Percentiles rank a stretch among this genome's conserved stretches.
Evolutionary conservation across 2,113 vertebrate species (phyloP).

Genomic region (Apodemus sylvaticus): DNA sequence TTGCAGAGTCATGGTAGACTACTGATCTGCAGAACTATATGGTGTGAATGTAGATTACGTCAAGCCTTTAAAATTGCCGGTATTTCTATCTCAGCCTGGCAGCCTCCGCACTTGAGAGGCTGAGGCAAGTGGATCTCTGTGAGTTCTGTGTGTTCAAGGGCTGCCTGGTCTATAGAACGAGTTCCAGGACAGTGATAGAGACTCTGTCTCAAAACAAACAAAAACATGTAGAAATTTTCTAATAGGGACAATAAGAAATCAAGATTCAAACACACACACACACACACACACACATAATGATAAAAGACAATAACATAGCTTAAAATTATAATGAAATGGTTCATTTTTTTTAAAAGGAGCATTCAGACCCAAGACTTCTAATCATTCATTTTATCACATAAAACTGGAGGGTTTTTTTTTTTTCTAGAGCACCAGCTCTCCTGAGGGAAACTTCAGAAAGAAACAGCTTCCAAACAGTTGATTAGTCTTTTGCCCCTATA

Average conservation of each 20-base stretch:
- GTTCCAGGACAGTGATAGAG: background rate
- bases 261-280: background rate
- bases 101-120: background rate
- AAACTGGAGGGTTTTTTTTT: background rate
- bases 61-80: background rate
- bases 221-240: background rate
- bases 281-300: background rate
- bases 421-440: background rate
- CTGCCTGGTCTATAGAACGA: background rate
- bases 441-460: background rate
- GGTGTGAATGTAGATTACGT: background rate
- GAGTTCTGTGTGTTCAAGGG: background rate
- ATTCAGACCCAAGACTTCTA: background rate
- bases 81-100: background rate
- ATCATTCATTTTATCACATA: background rate
- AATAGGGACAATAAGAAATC: background rate
- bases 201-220: background rate
- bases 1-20: background rate
- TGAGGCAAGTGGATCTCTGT: background rate
- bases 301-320: background rate
- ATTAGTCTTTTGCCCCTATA: background rate
- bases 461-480: background rate
- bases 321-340: conserved; percentile 6
- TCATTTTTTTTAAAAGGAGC: background rate
- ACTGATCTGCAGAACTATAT: background rate